phyloP scores from a whole-genome alignment of 2,113 vertebrate species.

The Nipponia nippon region DNA sequence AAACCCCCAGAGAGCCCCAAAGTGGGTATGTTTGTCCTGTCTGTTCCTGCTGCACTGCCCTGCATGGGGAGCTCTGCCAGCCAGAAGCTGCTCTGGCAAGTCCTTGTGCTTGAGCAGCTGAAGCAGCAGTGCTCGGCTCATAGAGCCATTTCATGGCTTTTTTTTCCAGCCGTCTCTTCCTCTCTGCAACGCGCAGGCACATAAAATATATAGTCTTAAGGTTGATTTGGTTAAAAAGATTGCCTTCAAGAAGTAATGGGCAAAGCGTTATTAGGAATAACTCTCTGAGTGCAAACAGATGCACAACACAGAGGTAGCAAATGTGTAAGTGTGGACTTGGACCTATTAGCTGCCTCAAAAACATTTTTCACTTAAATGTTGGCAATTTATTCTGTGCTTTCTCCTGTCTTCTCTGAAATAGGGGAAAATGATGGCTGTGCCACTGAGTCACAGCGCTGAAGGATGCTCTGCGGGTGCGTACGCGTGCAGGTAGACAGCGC shows the following conservation, averaged over 20 bases:
- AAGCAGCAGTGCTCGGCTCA: not conserved
- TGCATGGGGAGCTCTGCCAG: not conserved
- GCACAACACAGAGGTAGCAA: accelerated
- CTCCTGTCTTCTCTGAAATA: not conserved
- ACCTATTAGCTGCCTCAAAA: not conserved
- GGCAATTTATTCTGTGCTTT: not conserved
- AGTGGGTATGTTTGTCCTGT: not conserved
- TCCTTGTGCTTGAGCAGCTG: not conserved
- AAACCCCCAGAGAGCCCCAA: not conserved
- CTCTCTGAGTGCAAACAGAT: not conserved
- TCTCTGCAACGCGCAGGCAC: not conserved
- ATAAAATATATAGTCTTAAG: not conserved
- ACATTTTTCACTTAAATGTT: not conserved
- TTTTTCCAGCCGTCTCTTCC: not conserved
- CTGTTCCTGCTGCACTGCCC: not conserved
- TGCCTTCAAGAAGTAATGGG: not conserved
- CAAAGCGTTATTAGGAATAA: not conserved
- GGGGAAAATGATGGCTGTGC: not conserved
- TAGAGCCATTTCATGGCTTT: not conserved
- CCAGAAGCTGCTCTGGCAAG: not conserved
- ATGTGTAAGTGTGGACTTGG: not conserved
- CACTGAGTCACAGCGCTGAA: not conserved
- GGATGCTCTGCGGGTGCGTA: not conserved
- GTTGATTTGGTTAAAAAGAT: not conserved
- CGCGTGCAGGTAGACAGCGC: accelerated